phyloP scores from a whole-genome alignment of 2,888 invertebrate species.

The Hecatera dysodea region DNA sequence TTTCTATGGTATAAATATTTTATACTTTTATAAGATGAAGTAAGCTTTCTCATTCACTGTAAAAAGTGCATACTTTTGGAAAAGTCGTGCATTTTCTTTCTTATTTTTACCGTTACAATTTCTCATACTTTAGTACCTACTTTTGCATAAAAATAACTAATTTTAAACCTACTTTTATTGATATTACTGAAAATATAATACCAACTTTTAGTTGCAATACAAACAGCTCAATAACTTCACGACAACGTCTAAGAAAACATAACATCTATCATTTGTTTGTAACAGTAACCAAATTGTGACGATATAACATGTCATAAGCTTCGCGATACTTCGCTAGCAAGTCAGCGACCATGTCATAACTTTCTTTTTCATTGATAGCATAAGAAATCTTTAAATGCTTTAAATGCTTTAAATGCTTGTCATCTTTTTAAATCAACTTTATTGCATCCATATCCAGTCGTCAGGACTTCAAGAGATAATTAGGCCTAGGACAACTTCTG shows the following conservation, averaged over 20 bases:
- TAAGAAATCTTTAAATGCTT: conserved; percentile 50
- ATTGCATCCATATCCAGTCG: background rate
- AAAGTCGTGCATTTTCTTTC: background rate
- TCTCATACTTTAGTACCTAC: too few species aligned
- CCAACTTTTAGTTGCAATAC: background rate
- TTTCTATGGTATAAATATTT: background rate
- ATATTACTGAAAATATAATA: background rate
- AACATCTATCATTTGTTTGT: conserved; percentile 18
- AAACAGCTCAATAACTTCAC: conserved; percentile 15
- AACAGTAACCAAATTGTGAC: background rate
- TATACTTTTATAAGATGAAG: conserved; percentile 8
- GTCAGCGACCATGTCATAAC: conserved; percentile 39
- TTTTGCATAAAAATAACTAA: too few species aligned
- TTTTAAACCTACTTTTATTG: background rate
- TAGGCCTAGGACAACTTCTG: background rate
- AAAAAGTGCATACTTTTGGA: background rate
- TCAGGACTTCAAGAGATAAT: background rate
- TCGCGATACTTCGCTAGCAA: conserved; percentile 22
- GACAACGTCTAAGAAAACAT: conserved; percentile 15
- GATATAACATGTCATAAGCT: conserved; percentile 43
- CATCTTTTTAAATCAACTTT: conserved; percentile 33
- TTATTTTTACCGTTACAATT: background rate
- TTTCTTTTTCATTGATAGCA: conserved; percentile 51
- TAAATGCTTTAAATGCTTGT: conserved; percentile 30
- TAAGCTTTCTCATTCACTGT: background rate